Percentiles rank a stretch among this genome's conserved stretches.
Conservation (phyloP, 2,888 invertebrate species). For the Tortrix viridana region DNA sequence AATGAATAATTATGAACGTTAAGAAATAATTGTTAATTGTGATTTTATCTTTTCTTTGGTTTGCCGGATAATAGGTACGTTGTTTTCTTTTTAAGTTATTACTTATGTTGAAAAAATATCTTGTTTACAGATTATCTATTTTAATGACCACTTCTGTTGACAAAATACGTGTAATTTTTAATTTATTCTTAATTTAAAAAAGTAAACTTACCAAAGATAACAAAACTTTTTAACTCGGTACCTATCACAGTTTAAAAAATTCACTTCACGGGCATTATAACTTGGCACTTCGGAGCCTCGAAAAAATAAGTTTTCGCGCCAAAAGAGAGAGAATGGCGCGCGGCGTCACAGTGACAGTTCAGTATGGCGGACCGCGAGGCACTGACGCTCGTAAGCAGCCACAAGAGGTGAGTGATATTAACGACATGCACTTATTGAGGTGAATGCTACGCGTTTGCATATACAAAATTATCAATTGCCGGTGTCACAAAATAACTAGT, state of each 20-base stretch:
- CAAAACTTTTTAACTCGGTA: not conserved
- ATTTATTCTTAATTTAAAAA: too few relatives aligned
- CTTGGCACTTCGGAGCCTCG: conserved; percentile 12
- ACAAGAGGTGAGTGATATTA: conserved; percentile 41
- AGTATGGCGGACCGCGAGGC: conserved; percentile 48
- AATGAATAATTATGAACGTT: too few relatives aligned
- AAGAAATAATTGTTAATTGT: too few relatives aligned
- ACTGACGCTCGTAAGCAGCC: conserved; percentile 46
- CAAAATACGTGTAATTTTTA: too few relatives aligned
- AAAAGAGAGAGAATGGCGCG: conserved; percentile 47
- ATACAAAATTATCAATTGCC: not conserved
- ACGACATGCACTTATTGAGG: conserved; percentile 24
- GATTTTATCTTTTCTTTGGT: too few relatives aligned
- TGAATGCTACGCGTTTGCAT: not conserved
- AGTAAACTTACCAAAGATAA: not conserved
- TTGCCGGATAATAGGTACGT: too few relatives aligned
- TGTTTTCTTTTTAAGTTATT: too few relatives aligned
- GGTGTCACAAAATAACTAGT: not conserved
- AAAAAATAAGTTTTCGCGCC: conserved; percentile 44
- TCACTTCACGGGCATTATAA: conserved; percentile 31
- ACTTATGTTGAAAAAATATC: too few relatives aligned
- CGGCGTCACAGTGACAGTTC: conserved; percentile 49
- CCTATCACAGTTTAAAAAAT: not conserved
- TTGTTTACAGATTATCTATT: too few relatives aligned
- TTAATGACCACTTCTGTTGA: too few relatives aligned